Evolutionary conservation across 2,888 invertebrate genomes (phyloP), one percentile per base, ranked within the genome.

Genomic region (Callosobruchus maculatus): DNA sequence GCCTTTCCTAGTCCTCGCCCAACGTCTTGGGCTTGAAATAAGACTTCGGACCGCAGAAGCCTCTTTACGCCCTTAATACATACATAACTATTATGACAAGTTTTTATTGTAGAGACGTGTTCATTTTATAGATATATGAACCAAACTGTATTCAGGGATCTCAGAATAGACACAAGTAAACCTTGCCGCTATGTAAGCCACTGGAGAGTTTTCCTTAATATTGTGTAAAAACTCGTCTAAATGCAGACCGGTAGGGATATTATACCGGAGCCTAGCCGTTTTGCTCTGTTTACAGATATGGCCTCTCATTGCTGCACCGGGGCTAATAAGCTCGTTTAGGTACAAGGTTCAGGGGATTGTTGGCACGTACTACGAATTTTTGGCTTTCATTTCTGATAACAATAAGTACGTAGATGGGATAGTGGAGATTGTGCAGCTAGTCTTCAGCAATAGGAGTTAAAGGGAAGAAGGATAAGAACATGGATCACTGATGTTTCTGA

Each of bases 151-250:
- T n/a, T n/a, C n/a, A n/a, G n/a, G n/a, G n/a, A n/a, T n/a, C n/a
- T n/a, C n/a, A n/a, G n/a, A n/a, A n/a, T n/a, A n/a, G n/a, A n/a
- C n/a, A n/a, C n/a, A n/a, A n/a, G n/a, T n/a, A n/a, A n/a, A 26
- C 7, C 26, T 26, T 26, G 26, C 26, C 3, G 26, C 7, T 18
- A 13, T n/a, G 49, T 18, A 49, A 49, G 49, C 49, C 49, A 49
- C 49, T 79, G 81, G 75, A 78, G 80, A 80, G 72, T 77, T 76
- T 76, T 77, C 75, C 77, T 79, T 78, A 78, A 77, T 78, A 79
- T 75, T 76, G 76, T 76, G 77, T 78, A 81, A 81, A 81, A 81
- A 80, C 81, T 80, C 80, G 79, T 82, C 80, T 82, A 80, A 80
- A 81, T 81, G 79, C 81, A 80, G 81, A 78, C 80, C 73, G 80